phyloP scores from a whole-genome alignment of 2,113 vertebrate genomes.

The Toxotes chatareus region DNA sequence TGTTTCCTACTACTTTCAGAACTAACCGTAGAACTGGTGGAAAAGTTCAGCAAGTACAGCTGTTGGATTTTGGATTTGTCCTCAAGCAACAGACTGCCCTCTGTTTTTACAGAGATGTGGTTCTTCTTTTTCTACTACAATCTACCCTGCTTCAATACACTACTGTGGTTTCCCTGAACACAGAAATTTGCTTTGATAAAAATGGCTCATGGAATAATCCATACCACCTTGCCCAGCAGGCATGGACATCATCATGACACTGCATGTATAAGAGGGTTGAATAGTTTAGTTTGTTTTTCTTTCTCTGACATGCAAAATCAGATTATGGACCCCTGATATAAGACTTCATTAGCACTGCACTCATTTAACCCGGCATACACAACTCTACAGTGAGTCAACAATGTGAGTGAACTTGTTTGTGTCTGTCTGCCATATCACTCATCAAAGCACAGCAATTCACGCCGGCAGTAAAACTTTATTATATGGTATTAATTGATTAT shows the following conservation, averaged over 20 bases:
- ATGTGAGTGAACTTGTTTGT: constrained; percentile 42
- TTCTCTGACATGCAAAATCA: constrained; percentile 43
- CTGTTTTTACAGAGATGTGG: not conserved
- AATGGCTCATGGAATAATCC: constrained; percentile 43
- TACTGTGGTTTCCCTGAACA: constrained; percentile 3
- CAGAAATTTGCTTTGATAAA: constrained; percentile 41
- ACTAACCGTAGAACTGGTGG: not conserved
- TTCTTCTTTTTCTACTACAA: not conserved
- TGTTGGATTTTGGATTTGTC: constrained; percentile 23
- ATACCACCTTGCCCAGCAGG: constrained; percentile 33
- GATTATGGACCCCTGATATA: constrained; percentile 46
- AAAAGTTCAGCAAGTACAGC: constrained; percentile 16
- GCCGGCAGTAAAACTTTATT: constrained; percentile 72
- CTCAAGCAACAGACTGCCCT: not conserved
- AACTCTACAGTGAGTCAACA: constrained; percentile 31
- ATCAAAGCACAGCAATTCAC: constrained; percentile 57
- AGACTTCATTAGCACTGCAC: constrained; percentile 50
- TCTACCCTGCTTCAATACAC: not conserved
- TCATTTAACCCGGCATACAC: constrained; percentile 47
- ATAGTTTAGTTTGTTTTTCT: constrained; percentile 40
- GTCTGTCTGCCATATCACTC: constrained; percentile 36
- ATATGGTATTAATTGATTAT: constrained; percentile 76
- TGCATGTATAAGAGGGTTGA: constrained; percentile 19
- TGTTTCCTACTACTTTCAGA: not conserved
- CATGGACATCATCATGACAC: constrained; percentile 39